These are phyloP conservation scores for Novumbra hubbsi DNA, from an alignment of 2,797 vertebrate genomes.

Conservation along the genomic window DNA sequence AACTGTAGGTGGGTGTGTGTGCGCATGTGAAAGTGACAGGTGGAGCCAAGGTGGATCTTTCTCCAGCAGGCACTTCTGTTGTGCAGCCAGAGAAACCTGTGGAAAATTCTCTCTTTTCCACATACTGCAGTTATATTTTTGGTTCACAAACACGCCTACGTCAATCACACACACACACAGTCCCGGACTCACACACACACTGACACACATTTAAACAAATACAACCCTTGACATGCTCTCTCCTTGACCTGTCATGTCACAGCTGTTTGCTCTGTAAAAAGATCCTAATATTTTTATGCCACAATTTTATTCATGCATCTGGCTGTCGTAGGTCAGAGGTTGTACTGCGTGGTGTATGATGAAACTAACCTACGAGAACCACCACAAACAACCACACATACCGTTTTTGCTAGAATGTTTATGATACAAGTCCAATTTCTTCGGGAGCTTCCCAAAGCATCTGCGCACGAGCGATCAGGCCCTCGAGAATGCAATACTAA, in stretches of 20 bases:
- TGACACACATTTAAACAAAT: background rate
- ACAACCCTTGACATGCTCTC: conserved; percentile 7
- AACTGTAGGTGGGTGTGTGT: background rate
- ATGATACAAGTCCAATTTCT: background rate
- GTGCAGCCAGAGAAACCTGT: background rate
- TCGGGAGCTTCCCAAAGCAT: no score
- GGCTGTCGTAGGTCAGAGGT: conserved; percentile 26
- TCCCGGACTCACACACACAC: background rate
- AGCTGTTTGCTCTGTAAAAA: background rate
- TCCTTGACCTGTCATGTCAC: background rate
- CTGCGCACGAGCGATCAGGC: no score
- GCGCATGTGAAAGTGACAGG: background rate
- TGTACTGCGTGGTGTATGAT: background rate
- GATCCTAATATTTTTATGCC: background rate
- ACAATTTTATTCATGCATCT: conserved; percentile 19
- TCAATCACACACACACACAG: background rate
- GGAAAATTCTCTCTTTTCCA: background rate
- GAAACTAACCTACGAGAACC: background rate
- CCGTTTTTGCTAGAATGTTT: background rate
- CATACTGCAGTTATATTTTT: conserved; percentile 3
- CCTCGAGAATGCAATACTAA: no score
- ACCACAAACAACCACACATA: background rate
- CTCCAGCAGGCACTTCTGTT: conserved; percentile 2
- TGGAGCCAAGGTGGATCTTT: background rate
- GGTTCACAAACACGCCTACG: background rate